These are phyloP conservation scores for Uromys caudimaculatus DNA, from an alignment of 2,797 vertebrate species.

Conservation along the genomic window DNA sequence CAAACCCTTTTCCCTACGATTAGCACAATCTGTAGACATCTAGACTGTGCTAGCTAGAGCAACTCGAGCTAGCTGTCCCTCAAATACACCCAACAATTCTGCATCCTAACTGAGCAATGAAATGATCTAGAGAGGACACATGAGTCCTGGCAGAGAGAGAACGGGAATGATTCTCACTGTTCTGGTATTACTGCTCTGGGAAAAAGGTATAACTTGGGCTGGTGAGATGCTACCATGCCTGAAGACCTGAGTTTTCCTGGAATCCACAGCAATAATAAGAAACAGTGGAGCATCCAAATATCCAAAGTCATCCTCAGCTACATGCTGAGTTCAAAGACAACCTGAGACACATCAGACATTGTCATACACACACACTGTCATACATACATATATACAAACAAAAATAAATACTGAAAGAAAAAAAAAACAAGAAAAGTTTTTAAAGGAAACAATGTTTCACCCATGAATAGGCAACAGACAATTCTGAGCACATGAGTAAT, in stretches of 20 bases:
- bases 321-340: not conserved
- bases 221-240: not conserved
- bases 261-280: not conserved
- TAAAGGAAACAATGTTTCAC: not conserved
- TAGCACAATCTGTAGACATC: not conserved
- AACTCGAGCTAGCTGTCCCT: not conserved
- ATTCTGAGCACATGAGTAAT: not conserved
- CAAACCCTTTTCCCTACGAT: not conserved
- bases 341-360: not conserved
- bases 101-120: fast-evolving
- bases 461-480: not conserved
- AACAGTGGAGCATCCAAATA: not conserved
- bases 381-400: not conserved
- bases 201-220: not conserved
- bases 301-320: not conserved
- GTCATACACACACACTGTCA: not conserved
- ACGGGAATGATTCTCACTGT: not conserved
- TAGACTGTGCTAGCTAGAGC: fast-evolving
- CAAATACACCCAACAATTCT: not conserved
- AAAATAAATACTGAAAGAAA: no score
- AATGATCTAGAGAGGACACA: not conserved
- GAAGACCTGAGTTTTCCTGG: not conserved
- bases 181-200: not conserved
- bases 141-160: not conserved
- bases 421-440: not conserved